These are phyloP conservation scores for Wasmannia auropunctata DNA, from an alignment of 1,140 invertebrate species.

Conservation along the genomic window DNA sequence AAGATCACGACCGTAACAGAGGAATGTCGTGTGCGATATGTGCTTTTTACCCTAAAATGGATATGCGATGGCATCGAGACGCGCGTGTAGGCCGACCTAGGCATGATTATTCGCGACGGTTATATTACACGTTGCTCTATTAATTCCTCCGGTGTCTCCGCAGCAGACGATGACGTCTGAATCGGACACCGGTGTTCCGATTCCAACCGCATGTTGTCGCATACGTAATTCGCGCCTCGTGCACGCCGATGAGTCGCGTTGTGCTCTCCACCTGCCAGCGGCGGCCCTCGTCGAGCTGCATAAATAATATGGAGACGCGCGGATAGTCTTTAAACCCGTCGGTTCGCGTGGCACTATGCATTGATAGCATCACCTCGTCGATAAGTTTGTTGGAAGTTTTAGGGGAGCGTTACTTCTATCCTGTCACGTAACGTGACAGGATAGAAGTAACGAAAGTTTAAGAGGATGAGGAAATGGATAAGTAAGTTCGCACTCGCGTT, in stretches of 20 bases:
- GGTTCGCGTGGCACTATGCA: neutral
- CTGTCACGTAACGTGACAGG: no score
- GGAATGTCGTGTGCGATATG: neutral
- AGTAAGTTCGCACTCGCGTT: neutral
- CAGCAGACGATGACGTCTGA: slow-evolving; percentile 53
- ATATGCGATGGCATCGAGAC: neutral
- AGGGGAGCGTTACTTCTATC: no score
- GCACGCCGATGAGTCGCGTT: slow-evolving; percentile 36
- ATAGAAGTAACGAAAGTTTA: neutral
- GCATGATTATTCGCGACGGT: slow-evolving; percentile 42
- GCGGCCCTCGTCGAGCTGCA: slow-evolving; percentile 5
- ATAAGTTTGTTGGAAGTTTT: slow-evolving; percentile 20
- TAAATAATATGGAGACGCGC: slow-evolving; percentile 69
- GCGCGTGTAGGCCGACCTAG: neutral
- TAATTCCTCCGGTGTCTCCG: slow-evolving; percentile 57
- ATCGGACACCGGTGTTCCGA: slow-evolving; percentile 52
- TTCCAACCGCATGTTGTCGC: slow-evolving; percentile 50
- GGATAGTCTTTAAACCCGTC: neutral
- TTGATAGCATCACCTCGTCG: neutral
- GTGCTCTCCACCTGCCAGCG: slow-evolving; percentile 10
- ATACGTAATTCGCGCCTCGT: slow-evolving; percentile 42
- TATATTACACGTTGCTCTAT: slow-evolving; percentile 61
- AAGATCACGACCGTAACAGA: neutral
- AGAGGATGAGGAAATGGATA: neutral
- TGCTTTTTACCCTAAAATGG: slow-evolving; percentile 3